Percentiles rank a stretch among this genome's conserved stretches.
These are phyloP conservation scores for Lasiommata megera DNA, from an alignment of 2,888 invertebrate species.

Conservation along the genomic window DNA sequence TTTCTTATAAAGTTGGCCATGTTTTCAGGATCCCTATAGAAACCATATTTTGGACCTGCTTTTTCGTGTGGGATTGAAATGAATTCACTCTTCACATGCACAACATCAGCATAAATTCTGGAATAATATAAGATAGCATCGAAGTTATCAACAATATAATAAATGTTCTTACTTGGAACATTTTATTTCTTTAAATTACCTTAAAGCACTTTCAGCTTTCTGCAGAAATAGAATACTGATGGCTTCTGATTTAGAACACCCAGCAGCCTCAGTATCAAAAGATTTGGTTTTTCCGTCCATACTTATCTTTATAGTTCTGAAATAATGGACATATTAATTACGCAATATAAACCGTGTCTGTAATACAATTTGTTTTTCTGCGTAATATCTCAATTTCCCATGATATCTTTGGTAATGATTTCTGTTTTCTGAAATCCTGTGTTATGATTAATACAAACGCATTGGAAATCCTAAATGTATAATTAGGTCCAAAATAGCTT, in stretches of 20 bases:
- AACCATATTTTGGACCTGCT: conserved; percentile 76
- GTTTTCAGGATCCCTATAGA: conserved; percentile 73
- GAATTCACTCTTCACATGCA: conserved; percentile 86
- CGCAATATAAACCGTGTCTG: too few species aligned
- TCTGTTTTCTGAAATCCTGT: too few species aligned
- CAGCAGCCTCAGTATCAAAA: conserved; percentile 90
- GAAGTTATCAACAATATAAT: too few species aligned
- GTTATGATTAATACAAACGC: too few species aligned
- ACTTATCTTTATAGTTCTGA: conserved; percentile 76
- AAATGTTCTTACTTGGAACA: too few species aligned
- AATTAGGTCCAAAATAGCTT: too few species aligned
- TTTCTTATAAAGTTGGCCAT: conserved; percentile 74
- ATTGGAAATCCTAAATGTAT: too few species aligned
- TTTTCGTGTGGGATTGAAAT: conserved; percentile 58
- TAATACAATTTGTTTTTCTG: not conserved
- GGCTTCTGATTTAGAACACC: conserved; percentile 89
- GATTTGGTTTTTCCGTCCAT: conserved; percentile 91
- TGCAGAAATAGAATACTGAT: conserved; percentile 86
- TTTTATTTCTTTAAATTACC: conserved; percentile 40
- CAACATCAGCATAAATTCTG: conserved; percentile 83
- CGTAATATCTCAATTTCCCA: too few species aligned
- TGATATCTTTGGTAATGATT: too few species aligned
- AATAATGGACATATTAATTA: too few species aligned
- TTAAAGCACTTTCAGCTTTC: conserved; percentile 81
- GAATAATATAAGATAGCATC: conserved; percentile 30